Base-by-base conservation (phyloP, 2,113 vertebrate species). In the Sinocyclocheilus maitianheensis region DNA sequence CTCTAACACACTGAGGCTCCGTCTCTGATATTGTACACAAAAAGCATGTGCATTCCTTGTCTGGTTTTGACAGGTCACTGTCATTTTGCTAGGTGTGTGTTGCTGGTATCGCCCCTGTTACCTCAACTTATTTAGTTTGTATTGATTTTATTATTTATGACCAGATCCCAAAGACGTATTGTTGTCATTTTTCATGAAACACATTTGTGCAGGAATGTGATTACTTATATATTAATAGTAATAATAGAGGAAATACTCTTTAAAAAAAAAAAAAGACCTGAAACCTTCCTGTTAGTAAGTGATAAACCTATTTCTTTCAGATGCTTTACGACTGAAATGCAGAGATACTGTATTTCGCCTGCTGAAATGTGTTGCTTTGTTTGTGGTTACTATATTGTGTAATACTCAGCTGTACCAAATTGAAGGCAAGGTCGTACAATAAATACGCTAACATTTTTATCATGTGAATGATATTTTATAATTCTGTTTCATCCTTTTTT, bases 401-500 rank as follows among this genome's bases (percentile, higher is more conserved):
- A 75, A 26, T 81, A 53, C 46, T 65, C 72, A 48, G 62, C 85
- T 87, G 85, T 87, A 87, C 81, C 78, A 58, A 63, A 69, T 43
- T 53, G 16, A 71, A 55, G 80, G 26, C 20, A 81, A 72, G 22
- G 16, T 62, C 30, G 90, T 37, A 58, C 87, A 93, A 93, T 94
- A 94, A 94, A 94, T 74, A 91, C 89, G 91, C 90, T 91, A 91
- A 90, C 63, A 60, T 85, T 82, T 40, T 86, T 85, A 26, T 24
- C 37, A 53, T 80, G 51, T 16, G 34, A 40, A 60, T 72, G 24
- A 37, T 72, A 9, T n/a, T 46, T 26, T 26, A 14, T 4, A 6
- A 12, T 63, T 67, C 9, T 9, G 20, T 60, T 60, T n/a, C 8
- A n/a, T 60, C 8, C 55, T 55, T 55, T 55, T 55, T 55, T 55